Conservation (phyloP, 2,888 invertebrate species). For the Drymonia ruficornis region DNA sequence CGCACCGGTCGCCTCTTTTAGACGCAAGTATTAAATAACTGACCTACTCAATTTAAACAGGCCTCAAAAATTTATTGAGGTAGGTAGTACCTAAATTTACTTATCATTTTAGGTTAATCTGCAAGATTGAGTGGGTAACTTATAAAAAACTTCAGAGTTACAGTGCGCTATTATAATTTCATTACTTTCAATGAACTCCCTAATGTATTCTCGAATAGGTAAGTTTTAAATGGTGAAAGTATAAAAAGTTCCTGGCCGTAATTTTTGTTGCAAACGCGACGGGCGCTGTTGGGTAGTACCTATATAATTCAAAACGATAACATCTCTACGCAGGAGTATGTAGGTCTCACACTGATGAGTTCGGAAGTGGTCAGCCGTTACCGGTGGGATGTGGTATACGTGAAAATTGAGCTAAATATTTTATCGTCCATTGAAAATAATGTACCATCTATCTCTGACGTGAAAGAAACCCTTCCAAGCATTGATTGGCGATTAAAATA, state of each 20-base stretch:
- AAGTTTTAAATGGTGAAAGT: constrained; percentile 7
- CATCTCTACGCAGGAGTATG: constrained; percentile 37
- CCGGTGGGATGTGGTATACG: background rate
- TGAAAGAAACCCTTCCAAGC: too few relatives aligned
- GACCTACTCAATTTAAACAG: background rate
- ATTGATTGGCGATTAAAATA: too few relatives aligned
- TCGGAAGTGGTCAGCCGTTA: constrained; percentile 27
- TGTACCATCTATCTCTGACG: background rate
- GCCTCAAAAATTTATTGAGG: too few relatives aligned
- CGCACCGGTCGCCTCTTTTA: too few relatives aligned
- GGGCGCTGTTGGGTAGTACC: constrained; percentile 30
- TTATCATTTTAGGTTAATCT: too few relatives aligned
- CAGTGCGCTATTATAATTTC: background rate
- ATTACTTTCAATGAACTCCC: background rate
- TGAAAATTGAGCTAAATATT: background rate
- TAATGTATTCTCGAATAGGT: background rate
- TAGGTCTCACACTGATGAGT: constrained; percentile 17
- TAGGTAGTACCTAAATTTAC: too few relatives aligned
- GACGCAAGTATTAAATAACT: background rate
- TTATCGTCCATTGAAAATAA: background rate
- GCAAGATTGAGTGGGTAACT: too few relatives aligned
- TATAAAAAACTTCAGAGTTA: too few relatives aligned
- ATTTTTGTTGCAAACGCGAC: constrained; percentile 20
- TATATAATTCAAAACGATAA: constrained; percentile 54
- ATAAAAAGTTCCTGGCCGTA: constrained; percentile 12